A percentile compares a stretch with the other conserved stretches of the same genome.
These are phyloP conservation scores for Omphaloscelis lunosa DNA, from an alignment of 2,888 invertebrate genomes.

Conservation along the genomic window DNA sequence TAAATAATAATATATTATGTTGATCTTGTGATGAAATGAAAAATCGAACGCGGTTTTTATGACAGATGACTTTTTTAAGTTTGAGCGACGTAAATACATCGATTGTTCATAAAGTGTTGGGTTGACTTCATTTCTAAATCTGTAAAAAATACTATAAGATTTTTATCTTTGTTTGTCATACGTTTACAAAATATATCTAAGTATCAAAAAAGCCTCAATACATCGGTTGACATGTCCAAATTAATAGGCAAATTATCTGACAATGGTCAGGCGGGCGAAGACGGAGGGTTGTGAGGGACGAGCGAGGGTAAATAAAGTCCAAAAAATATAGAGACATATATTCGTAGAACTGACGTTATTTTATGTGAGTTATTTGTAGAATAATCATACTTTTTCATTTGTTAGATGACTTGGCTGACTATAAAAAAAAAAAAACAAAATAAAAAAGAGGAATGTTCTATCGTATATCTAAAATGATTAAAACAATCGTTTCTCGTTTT, in stretches of 20 bases:
- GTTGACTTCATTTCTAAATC: neutral
- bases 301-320: conserved; percentile 67
- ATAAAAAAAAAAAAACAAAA: neutral
- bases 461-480: neutral
- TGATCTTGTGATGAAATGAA: conserved; percentile 76
- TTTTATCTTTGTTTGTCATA: neutral
- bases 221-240: conserved; percentile 59
- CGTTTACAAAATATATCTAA: neutral
- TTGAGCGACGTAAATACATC: neutral
- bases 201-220: conserved; percentile 38
- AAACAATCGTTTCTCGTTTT: neutral
- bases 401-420: neutral
- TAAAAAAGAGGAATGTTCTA: neutral
- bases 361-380: conserved; percentile 18
- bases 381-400: conserved; percentile 17
- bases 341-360: conserved; percentile 38
- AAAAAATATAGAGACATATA: conserved; percentile 57
- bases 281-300: conserved; percentile 60
- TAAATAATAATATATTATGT: conserved; percentile 64
- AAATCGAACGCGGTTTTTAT: conserved; percentile 50
- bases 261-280: conserved; percentile 71
- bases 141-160: neutral
- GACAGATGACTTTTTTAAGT: neutral
- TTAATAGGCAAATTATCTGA: conserved; percentile 70
- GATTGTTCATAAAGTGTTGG: neutral